Percentiles rank a stretch among this genome's conserved stretches.
Evolutionary conservation across 2,113 vertebrate species (phyloP).

Genomic region (Cygnus buccinator): DNA sequence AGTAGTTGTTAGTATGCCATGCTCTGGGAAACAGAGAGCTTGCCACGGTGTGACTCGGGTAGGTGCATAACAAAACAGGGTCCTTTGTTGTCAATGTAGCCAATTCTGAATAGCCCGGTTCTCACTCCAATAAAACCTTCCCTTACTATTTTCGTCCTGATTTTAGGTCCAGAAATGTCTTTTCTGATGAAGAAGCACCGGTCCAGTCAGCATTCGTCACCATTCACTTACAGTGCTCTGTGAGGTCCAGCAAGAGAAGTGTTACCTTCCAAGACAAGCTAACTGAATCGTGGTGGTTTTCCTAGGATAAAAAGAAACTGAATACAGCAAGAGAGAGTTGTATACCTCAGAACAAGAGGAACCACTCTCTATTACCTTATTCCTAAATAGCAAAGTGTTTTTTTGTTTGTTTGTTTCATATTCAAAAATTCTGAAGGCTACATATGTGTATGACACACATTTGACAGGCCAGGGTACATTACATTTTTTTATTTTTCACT

Average conservation of each 20-base stretch:
- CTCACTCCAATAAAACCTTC: not conserved
- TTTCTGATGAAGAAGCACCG: not conserved
- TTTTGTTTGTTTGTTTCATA: not conserved
- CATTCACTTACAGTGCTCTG: not conserved
- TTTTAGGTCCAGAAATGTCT: not conserved
- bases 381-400: rapidly evolving
- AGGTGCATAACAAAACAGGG: not conserved
- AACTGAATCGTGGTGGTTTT: not conserved
- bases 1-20: not conserved
- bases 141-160: not conserved
- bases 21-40: not conserved
- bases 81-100: not conserved
- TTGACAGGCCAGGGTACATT: not conserved
- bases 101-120: not conserved
- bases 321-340: not conserved
- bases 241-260: not conserved
- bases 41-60: not conserved
- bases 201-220: not conserved
- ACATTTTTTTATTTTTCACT: not conserved
- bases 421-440: not conserved
- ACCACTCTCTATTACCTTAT: not conserved
- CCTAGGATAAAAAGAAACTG: not conserved
- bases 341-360: not conserved
- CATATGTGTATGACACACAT: not conserved
- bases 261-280: not conserved